phyloP scores from a whole-genome alignment of 2,113 vertebrate species.

The Solea senegalensis region DNA sequence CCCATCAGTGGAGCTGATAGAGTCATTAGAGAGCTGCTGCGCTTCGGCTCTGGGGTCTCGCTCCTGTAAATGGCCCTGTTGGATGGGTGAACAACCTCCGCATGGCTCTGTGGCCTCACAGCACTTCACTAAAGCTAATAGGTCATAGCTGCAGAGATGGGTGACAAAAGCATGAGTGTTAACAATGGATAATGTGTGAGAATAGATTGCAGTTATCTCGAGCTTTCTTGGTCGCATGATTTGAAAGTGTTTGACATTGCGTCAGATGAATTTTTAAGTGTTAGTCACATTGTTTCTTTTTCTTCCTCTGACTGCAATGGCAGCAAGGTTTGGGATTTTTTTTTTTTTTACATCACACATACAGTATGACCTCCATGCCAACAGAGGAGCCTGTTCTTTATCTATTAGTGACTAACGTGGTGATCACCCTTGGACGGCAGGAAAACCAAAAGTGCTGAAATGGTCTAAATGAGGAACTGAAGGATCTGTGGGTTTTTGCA shows the following conservation, averaged over 20 bases:
- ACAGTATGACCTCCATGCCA: conserved; percentile 62
- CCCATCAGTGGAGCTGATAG: conserved; percentile 75
- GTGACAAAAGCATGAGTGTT: conserved; percentile 59
- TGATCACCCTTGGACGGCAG: conserved; percentile 63
- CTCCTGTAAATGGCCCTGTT: conserved; percentile 68
- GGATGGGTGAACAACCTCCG: conserved; percentile 72
- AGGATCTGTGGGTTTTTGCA: conserved; percentile 76
- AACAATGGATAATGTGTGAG: conserved; percentile 68
- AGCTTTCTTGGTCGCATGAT: conserved; percentile 25
- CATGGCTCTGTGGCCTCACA: conserved; percentile 55
- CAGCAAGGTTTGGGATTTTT: conserved; percentile 37
- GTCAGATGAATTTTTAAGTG: conserved; percentile 44
- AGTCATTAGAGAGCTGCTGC: conserved; percentile 72
- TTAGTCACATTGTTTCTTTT: conserved; percentile 45
- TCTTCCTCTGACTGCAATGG: conserved; percentile 30
- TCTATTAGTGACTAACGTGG: conserved; percentile 67
- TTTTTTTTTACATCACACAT: not conserved
- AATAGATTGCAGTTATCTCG: conserved; percentile 52
- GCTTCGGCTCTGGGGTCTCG: conserved; percentile 53
- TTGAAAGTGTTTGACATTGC: conserved; percentile 59
- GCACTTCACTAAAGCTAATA: conserved; percentile 70
- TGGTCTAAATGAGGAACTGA: conserved; percentile 71
- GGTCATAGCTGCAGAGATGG: conserved; percentile 66
- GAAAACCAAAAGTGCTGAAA: conserved; percentile 78
- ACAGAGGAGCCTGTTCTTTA: conserved; percentile 60